Conservation (phyloP, 2,797 vertebrate genomes). For the Micromesistius poutassou region DNA sequence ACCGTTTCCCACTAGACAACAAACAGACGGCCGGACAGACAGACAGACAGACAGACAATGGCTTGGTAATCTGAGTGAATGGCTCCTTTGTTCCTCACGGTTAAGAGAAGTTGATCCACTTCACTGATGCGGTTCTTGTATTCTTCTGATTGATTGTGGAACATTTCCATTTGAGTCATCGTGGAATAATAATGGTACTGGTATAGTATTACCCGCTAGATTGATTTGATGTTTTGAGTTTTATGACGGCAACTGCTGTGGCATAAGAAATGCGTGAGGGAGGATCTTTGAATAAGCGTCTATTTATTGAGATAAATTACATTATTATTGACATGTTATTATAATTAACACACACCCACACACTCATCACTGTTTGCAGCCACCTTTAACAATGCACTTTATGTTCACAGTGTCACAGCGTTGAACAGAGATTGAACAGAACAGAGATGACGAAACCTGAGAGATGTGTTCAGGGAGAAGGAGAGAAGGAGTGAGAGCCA, state of each 20-base stretch:
- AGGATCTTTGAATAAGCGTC: not conserved
- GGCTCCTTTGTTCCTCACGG: not conserved
- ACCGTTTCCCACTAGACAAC: not conserved
- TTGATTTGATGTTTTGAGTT: not conserved
- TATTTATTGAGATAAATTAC: not conserved
- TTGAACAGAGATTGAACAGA: too few relatives aligned
- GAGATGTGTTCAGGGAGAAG: not conserved
- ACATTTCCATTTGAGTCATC: not conserved
- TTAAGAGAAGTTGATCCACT: not conserved
- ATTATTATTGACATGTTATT: too few relatives aligned
- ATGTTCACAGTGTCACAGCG: not conserved
- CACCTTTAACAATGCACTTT: not conserved
- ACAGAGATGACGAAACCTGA: not conserved
- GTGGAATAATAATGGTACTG: not conserved
- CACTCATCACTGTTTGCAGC: not conserved
- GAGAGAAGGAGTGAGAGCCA: not conserved
- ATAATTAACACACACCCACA: not conserved
- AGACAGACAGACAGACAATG: not conserved
- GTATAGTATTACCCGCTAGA: not conserved
- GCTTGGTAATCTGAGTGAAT: not conserved
- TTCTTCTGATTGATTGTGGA: not conserved
- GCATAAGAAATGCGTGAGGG: not conserved
- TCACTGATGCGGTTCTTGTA: not conserved
- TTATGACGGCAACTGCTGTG: not conserved
- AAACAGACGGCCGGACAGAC: not conserved